phyloP scores from a whole-genome alignment of 2,113 vertebrate species.

The Deroptyus accipitrinus region DNA sequence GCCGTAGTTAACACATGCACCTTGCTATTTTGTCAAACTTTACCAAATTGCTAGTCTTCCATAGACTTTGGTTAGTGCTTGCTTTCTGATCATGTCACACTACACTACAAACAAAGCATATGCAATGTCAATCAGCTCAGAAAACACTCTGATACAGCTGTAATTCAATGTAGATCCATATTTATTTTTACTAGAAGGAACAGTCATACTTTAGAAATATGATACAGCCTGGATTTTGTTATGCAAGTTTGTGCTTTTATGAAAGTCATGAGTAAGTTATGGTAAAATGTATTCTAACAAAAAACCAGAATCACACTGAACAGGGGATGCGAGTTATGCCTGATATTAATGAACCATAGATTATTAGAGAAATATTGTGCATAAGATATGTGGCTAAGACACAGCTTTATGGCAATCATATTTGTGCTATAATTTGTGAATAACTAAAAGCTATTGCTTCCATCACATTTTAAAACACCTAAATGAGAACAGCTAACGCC shows the following conservation, averaged over 20 bases:
- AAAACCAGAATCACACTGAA: background rate
- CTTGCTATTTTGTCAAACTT: background rate
- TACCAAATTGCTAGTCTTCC: background rate
- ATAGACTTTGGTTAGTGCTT: background rate
- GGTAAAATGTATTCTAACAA: background rate
- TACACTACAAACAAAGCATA: background rate
- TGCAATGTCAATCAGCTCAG: background rate
- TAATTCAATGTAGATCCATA: background rate
- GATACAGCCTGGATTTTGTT: background rate
- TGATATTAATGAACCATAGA: background rate
- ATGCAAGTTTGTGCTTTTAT: background rate
- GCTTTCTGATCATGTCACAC: background rate
- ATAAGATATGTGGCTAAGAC: background rate
- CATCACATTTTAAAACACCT: background rate
- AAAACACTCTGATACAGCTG: background rate
- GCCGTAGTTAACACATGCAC: background rate
- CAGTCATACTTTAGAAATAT: background rate
- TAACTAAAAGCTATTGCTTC: background rate
- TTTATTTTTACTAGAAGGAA: background rate
- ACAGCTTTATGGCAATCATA: background rate
- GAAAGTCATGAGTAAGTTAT: background rate
- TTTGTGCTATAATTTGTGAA: background rate
- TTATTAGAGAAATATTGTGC: background rate
- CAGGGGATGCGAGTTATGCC: background rate
- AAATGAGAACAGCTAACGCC: background rate